Conservation (phyloP, 2,113 vertebrate genomes). For the Rhombomys opimus region DNA sequence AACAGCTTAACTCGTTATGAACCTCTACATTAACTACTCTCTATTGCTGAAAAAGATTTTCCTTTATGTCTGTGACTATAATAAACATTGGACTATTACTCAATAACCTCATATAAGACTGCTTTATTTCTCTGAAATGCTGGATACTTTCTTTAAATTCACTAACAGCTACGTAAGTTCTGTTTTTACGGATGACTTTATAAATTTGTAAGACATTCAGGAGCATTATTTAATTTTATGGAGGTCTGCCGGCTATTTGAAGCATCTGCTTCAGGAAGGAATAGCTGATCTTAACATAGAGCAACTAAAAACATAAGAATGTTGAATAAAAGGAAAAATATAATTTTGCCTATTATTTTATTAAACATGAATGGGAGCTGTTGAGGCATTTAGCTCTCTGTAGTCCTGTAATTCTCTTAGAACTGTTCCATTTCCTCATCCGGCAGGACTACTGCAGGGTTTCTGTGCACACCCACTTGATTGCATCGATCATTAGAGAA, state of each 20-base stretch:
- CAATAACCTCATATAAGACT: background rate
- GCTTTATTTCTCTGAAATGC: background rate
- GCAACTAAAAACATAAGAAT: background rate
- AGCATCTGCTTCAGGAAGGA: background rate
- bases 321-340: background rate
- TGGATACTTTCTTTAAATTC: background rate
- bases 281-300: background rate
- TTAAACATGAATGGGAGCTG: background rate
- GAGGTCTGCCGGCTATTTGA: background rate
- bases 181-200: background rate
- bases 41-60: too few species aligned
- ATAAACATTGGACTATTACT: background rate
- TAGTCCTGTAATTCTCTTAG: background rate
- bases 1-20: background rate
- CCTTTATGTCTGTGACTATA: background rate
- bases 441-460: background rate
- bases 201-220: background rate
- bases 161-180: background rate
- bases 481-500: too few species aligned
- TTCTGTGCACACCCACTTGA: background rate
- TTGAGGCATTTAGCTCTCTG: background rate
- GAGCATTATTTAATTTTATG: background rate
- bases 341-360: background rate
- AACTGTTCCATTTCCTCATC: background rate
- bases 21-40: background rate